Evolutionary conservation across 2,888 invertebrate genomes (phyloP), one percentile per base, ranked within the genome.

Genomic region (Drosophila kambysellisi): DNA sequence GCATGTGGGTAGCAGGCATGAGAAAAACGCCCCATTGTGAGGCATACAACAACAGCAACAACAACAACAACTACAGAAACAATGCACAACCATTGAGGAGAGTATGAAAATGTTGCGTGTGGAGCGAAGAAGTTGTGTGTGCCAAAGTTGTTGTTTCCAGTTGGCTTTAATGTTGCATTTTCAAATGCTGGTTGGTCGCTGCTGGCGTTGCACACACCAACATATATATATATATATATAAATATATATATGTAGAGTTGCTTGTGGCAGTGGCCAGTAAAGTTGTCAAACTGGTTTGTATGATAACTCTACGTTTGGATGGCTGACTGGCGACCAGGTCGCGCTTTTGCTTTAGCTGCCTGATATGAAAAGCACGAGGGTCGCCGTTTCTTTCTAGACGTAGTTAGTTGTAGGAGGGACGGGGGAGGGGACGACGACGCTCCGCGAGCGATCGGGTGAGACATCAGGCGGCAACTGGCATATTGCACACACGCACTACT

Each of bases 101-200:
- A 58, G 72, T 20, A 62, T 51, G 48, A 68, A 70, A 72, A 73
- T 66, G 56, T 81, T 87, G 84, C 88, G 88, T 85, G 85, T 76
- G 81, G 71, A 79, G 85, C 74, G 76, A 70, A 77, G 82, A 76
- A 72, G 76, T 80, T 57, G 41, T 57, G 56, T 57, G 78, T 82
- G 84, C 79, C 80, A 86, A 80, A 87, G 82, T 75, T 79, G 87
- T 77, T 56, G 54, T 56, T 80, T 70, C 75, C 80, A 70, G 84
- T 87, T 87, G 82, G 82, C 87, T 87, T 85, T 77, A 75, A 87
- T 88, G 85, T 88, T 86, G 85, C 85, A 86, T 88, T 86, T 85
- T 86, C 85, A 86, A 86, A 86, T 86, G 85, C 85, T 86, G 85
- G 85, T 86, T 86, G 85, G 85, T 84, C 56, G 87, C 56, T 70